Percentiles rank a stretch among this genome's conserved stretches.
Evolutionary conservation across 2,888 invertebrate species (phyloP).

Genomic region (Spicauda simplicius): DNA sequence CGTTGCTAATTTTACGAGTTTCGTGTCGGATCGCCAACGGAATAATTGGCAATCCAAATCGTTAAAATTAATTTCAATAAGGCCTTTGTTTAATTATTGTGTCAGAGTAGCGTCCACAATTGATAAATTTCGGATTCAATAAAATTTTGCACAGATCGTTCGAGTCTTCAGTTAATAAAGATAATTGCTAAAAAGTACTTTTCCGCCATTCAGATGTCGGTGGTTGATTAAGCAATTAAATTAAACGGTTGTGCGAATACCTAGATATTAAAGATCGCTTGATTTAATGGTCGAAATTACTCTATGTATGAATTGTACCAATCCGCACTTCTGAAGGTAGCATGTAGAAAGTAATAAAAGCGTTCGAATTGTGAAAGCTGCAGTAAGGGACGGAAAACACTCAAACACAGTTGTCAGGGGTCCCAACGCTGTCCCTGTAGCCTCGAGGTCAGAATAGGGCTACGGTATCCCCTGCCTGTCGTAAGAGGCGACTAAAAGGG

Average conservation of each 20-base stretch:
- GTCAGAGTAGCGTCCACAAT: constrained; percentile 20
- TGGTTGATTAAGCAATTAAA: background rate
- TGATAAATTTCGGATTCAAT: constrained; percentile 31
- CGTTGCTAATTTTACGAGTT: constrained; percentile 48
- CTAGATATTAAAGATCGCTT: background rate
- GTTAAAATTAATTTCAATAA: constrained; percentile 44
- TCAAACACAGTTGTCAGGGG: no score
- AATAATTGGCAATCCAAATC: constrained; percentile 52
- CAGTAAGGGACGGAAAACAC: no score
- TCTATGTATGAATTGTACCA: no score
- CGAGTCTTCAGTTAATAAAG: constrained; percentile 2
- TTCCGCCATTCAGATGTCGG: background rate
- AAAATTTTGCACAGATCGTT: constrained; percentile 26
- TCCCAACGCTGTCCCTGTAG: no score
- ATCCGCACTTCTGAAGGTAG: no score
- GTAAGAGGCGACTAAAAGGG: no score
- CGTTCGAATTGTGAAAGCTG: no score
- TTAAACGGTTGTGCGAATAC: background rate
- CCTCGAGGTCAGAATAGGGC: no score
- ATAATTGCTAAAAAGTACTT: background rate
- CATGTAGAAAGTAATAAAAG: no score
- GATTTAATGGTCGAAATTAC: background rate
- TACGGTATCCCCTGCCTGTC: no score
- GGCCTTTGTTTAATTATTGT: constrained; percentile 25
- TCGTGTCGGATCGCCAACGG: constrained; percentile 56